Evolutionary conservation across 2,888 invertebrate genomes (phyloP).

Genomic region (Parnassius smintheus): DNA sequence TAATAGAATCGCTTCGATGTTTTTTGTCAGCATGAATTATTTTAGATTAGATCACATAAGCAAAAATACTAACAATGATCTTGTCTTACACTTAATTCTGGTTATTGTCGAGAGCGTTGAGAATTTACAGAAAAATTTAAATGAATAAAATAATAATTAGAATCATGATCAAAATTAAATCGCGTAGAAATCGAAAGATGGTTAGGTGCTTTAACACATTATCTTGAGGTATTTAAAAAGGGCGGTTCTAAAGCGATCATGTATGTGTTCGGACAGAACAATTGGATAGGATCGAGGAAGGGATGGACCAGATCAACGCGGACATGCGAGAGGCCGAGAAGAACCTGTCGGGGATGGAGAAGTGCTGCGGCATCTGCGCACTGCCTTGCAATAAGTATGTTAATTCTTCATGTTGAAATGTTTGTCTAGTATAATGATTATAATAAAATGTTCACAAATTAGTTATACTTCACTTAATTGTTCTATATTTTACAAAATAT

Average conservation of each 20-base stretch:
- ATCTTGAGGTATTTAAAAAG: conserved; percentile 40
- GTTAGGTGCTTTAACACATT: conserved; percentile 64
- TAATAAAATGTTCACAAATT: too few relatives aligned
- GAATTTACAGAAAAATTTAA: conserved; percentile 66
- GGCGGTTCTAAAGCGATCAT: conserved; percentile 55
- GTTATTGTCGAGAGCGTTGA: conserved; percentile 80
- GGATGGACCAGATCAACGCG: conserved; percentile 99
- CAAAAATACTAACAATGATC: conserved; percentile 44
- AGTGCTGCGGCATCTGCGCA: conserved; percentile 99
- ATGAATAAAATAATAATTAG: conserved; percentile 29
- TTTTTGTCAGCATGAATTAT: conserved; percentile 49
- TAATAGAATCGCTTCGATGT: conserved; percentile 52
- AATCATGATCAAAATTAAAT: conserved; percentile 32
- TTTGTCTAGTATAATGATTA: too few relatives aligned
- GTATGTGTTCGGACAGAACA: conserved; percentile 88
- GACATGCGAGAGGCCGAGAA: conserved; percentile 99
- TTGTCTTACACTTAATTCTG: conserved; percentile 75
- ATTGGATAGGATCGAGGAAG: conserved; percentile 99
- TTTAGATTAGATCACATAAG: conserved; percentile 46
- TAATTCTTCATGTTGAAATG: neutral
- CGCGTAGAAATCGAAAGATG: conserved; percentile 32
- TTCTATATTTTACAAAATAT: too few relatives aligned
- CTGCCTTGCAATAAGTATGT: conserved; percentile 98
- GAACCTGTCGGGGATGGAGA: conserved; percentile 99
- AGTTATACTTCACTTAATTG: too few relatives aligned